Evolutionary conservation across 2,113 vertebrate species (phyloP), one percentile per base, ranked within the genome.

Genomic region (Recurvirostra avosetta): DNA sequence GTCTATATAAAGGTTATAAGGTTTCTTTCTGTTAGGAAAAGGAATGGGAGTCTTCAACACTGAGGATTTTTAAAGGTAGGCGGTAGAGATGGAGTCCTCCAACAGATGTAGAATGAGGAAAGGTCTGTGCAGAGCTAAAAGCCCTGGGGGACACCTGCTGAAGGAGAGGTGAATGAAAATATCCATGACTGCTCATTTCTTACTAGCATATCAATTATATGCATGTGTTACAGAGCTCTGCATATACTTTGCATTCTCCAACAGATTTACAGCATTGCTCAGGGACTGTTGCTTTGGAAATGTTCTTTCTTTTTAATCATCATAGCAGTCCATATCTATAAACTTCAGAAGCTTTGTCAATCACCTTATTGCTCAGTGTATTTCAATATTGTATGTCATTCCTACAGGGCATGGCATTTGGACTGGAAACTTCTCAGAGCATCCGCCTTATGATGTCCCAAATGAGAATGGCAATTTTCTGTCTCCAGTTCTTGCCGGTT

Each of bases 371-470:
- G 53, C 25, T 78, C 58, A 40, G 23, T 22, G 0, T 2, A 41
- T 72, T 83, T 61, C 81, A 82, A 0, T 49, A 40, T 52, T 41
- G 30, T 85, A 2, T 63, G 14, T 86, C 30, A 9, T 84, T 94
- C 97, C 55, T 91, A 50, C 97, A 99, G 99, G 99, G 72, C 99
- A 99, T 71, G 95, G 95, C 72, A 94, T 99, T 93, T 99, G 99
- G 99, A 97, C 98, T 59, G 43, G 96, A 85, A 97, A 61, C 12
- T 98, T 99, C 79, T 55, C 95, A 32, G 96, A 96, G 41, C 95
- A 97, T 49, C 98, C 99, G 3, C 98, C 98, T 22, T 99, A 98
- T 38, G 98, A 99, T 21, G 96, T 99, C 58, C 98, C 99, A 34
- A 95, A 98, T 9, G 77, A 77, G 50, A 88, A 97, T 3, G 99